Evolutionary conservation across 2,888 invertebrate species (phyloP), one percentile per base, ranked within the genome.

Genomic region (Trichogramma evanescens): DNA sequence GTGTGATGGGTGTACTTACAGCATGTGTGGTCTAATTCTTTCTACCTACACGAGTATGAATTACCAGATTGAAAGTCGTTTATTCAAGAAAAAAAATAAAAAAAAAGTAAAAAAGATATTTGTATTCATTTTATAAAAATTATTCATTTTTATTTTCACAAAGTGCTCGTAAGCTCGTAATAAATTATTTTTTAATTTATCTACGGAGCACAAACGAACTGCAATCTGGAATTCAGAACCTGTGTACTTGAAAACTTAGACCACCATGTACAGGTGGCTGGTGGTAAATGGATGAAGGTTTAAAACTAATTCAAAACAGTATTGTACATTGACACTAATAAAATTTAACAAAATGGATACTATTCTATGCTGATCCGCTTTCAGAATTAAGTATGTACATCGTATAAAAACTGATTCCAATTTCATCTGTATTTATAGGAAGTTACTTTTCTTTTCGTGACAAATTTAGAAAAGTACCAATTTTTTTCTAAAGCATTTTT

Each of bases 1-100:
- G 88, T 82, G 87, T 87, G 82, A 85, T 88, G 85, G 87, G 86
- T 81, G 86, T 88, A 81, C 86, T 89, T 83, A 88, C 88, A 81
- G 89, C 89, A 84, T 89, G 89, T 83, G 87, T 88, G 83, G 85
- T 88, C 82, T 88, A 74, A 67, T 71, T 66, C 69, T 69, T 72
- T 68, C 70, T 70, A 65, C 65, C 64, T 67, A 69, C 64, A 69
- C 70, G 72, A 70, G 65, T 42, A 1, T 43, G 6, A 45, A 40
- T 3, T 43, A 49, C 55, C 48, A n/a, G 41, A 46, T 52, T 49
- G 8, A 39, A 26, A 26, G 56, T 13, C 4, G 2, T 56, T 48
- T 50, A 9, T 13, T 13, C 5, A 48, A 48, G 13, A 48, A 3
- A 10, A 48, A 10, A 46, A 9, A 4, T 3, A 9, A 1, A 9